Evolutionary conservation across 2,888 invertebrate genomes (phyloP), one percentile per base, ranked within the genome.

Genomic region (Eristalis intricaria): DNA sequence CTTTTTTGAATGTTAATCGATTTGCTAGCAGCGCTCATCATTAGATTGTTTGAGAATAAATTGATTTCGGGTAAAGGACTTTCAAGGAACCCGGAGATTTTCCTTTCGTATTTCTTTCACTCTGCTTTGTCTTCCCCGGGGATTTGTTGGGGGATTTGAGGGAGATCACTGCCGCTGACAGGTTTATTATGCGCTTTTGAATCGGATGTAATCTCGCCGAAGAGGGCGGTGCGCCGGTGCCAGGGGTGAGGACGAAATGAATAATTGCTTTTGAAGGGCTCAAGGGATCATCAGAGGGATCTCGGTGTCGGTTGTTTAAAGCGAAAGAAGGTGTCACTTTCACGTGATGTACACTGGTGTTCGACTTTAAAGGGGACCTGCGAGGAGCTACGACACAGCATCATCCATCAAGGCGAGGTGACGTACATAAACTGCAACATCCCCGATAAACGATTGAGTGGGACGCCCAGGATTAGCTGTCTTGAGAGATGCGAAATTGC

Each of bases 1-100:
- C 19, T 19, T 26, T 70, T 56, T 64, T 70, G 23, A 23, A 29
- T 79, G 35, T 65, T 70, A 63, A 58, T 43, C 40, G 40, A 77
- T 26, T 69, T 38, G 0, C 22, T 13, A 38, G 50, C 40, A 60
- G 11, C 43, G 40, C 69, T 69, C 29, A 43, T 50, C 26, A 11
- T 40, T 66, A 22, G 32, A 15, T 50, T 76, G 50, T 63, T 61
- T 63, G 63, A 19, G 26, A 77, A 69, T 77, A 69, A 69, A 69
- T 77, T 69, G 26, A 69, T 68, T 40, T 68, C 38, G 32, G 13
- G 38, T 15, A 35, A n/a, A n/a, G 26, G 68, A 58, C 15, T 23
- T 50, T 8, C 3, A 22, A 19, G 22, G 73, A 43, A 15, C 38
- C 38, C 50, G 50, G 19, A 19, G 50, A 50, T 19, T 50, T 43